These are phyloP conservation scores for Pseudomyrmex concolor DNA, from an alignment of 1,140 invertebrate genomes.

Conservation along the genomic window DNA sequence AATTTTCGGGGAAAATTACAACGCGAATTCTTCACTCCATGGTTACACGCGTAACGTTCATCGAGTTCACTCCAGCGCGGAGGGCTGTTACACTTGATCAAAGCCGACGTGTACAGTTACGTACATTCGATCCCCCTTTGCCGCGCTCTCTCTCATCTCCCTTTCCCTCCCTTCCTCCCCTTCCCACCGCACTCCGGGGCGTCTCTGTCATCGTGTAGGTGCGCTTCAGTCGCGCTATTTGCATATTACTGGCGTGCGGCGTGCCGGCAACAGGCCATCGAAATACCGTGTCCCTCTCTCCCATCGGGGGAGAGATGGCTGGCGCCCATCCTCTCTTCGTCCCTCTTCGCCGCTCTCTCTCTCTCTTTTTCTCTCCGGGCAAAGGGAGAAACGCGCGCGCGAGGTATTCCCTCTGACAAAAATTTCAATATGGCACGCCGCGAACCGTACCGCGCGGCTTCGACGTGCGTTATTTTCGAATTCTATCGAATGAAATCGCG, in stretches of 20 bases:
- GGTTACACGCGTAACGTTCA: slow-evolving; percentile 73
- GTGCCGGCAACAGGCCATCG: slow-evolving; percentile 79
- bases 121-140: slow-evolving; percentile 67
- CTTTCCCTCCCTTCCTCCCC: not conserved
- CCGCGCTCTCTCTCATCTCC: slow-evolving; percentile 11
- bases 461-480: slow-evolving; percentile 47
- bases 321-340: too few species aligned
- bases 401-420: slow-evolving; percentile 77
- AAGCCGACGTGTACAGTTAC: slow-evolving; percentile 74
- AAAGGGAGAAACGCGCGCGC: slow-evolving; percentile 75
- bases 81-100: slow-evolving; percentile 74
- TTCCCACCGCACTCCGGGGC: slow-evolving; percentile 50
- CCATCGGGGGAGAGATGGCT: too few species aligned
- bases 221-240: slow-evolving; percentile 80
- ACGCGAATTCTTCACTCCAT: slow-evolving; percentile 72
- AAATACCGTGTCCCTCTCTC: slow-evolving; percentile 69
- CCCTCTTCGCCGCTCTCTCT: too few species aligned
- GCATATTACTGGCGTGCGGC: slow-evolving; percentile 80
- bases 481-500: slow-evolving; percentile 59
- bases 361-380: slow-evolving; percentile 11
- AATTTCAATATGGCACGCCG: slow-evolving; percentile 77
- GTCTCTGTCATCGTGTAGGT: slow-evolving; percentile 76
- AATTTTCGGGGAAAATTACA: slow-evolving; percentile 74
- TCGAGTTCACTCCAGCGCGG: slow-evolving; percentile 71
- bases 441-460: slow-evolving; percentile 39